A percentile compares a stretch with the other conserved stretches of the same genome.
These are phyloP conservation scores for Schizopygopsis pylzovi DNA, from an alignment of 2,797 vertebrate species.

Conservation along the genomic window DNA sequence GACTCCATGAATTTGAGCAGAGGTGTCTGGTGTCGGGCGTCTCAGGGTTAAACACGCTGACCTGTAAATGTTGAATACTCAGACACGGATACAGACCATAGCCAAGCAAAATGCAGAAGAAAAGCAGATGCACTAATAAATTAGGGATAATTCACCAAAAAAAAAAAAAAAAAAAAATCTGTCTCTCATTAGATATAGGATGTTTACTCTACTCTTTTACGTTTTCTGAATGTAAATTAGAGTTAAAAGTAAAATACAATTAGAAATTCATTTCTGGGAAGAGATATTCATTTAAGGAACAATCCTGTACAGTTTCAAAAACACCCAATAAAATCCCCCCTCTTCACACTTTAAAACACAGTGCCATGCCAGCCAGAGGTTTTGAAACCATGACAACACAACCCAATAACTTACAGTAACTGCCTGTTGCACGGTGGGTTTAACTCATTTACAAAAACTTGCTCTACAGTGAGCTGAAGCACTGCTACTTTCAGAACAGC, in stretches of 20 bases:
- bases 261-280: not conserved
- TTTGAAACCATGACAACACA: slow-evolving; percentile 44
- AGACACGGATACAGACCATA: not conserved
- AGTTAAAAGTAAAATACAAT: not conserved
- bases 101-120: not conserved
- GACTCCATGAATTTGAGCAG: not conserved
- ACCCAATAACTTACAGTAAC: slow-evolving; percentile 43
- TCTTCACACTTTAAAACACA: slow-evolving; percentile 3
- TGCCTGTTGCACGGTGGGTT: not conserved
- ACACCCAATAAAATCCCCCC: not conserved
- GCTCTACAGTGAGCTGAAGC: slow-evolving; percentile 41
- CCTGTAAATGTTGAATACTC: not conserved
- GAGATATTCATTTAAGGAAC: not conserved
- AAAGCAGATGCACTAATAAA: not conserved
- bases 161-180: not conserved
- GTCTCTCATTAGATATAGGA: not conserved
- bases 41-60: not conserved
- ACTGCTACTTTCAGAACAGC: slow-evolving; percentile 27
- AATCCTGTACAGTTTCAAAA: not conserved
- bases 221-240: not conserved
- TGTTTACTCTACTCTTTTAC: not conserved
- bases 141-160: not conserved
- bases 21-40: not conserved
- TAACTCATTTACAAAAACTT: slow-evolving; percentile 37
- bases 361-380: slow-evolving; percentile 22